Conservation (phyloP, 2,797 vertebrate species). For the Gobio occitaniae region DNA sequence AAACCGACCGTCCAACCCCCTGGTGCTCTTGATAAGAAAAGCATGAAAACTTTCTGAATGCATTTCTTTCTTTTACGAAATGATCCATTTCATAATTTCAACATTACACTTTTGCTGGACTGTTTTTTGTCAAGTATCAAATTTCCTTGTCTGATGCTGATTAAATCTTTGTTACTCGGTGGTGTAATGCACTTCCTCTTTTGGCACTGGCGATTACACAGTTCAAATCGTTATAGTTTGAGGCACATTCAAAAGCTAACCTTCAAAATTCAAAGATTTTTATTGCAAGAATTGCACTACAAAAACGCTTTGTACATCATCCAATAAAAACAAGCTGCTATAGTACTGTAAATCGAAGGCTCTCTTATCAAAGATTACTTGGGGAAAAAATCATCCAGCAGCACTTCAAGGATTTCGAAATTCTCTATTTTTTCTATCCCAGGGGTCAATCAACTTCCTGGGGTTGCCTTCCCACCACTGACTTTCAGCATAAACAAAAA, state of each 20-base stretch:
- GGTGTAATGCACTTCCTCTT: not conserved
- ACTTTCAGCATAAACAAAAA: not conserved
- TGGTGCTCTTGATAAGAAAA: slow-evolving; percentile 19
- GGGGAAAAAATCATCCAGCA: not conserved
- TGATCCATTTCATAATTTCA: not conserved
- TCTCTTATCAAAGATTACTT: not conserved
- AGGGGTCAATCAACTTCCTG: not conserved
- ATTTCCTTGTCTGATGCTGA: not conserved
- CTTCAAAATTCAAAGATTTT: not conserved
- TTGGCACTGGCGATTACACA: not conserved
- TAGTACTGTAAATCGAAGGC: not conserved
- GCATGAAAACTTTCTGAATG: not conserved
- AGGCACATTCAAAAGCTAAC: not conserved
- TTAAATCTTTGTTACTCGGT: not conserved
- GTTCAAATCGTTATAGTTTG: not conserved
- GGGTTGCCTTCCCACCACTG: not conserved
- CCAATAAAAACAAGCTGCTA: not conserved
- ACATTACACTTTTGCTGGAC: not conserved
- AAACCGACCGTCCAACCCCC: not conserved
- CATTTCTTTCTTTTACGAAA: not conserved
- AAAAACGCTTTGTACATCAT: not conserved
- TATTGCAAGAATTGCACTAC: not conserved
- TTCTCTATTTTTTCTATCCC: not conserved
- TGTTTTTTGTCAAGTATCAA: not conserved
- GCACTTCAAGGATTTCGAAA: not conserved